Evolutionary conservation across 1,140 invertebrate genomes (phyloP).

Genomic region (Drosophila grimshawi): DNA sequence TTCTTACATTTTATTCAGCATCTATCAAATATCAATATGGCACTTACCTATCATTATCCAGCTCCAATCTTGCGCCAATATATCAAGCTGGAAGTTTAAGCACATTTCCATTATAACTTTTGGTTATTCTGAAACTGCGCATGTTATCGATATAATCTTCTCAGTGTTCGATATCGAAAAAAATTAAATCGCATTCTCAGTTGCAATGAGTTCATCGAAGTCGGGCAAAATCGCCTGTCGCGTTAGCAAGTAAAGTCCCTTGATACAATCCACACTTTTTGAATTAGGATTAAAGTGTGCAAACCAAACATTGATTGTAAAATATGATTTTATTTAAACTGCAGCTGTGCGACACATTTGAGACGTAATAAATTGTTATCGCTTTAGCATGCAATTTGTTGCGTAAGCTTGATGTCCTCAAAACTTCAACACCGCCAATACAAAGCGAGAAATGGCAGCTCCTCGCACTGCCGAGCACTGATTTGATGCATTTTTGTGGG

Average conservation of each 20-base stretch:
- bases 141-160: slow-evolving; percentile 49
- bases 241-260: neutral
- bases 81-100: slow-evolving; percentile 22
- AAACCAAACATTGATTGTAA: neutral
- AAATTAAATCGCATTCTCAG: slow-evolving; percentile 29
- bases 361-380: slow-evolving; percentile 32
- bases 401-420: neutral
- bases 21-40: slow-evolving; percentile 32
- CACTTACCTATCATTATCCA: slow-evolving; percentile 46
- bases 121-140: slow-evolving; percentile 15
- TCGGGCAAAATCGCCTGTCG: slow-evolving; percentile 1
- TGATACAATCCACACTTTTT: neutral
- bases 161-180: slow-evolving; percentile 48
- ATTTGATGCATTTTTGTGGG: slow-evolving; percentile 44
- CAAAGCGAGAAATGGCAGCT: slow-evolving; percentile 6
- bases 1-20: slow-evolving; percentile 52
- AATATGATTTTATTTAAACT: neutral
- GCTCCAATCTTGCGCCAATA: slow-evolving; percentile 46
- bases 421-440: neutral
- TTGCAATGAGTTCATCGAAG: slow-evolving; percentile 29
- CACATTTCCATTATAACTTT: slow-evolving; percentile 44
- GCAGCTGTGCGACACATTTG: neutral
- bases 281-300: slow-evolving; percentile 39
- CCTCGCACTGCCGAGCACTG: slow-evolving; percentile 26
- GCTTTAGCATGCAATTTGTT: slow-evolving; percentile 12